phyloP scores from a whole-genome alignment of 2,113 vertebrate species.

The Dasyurus viverrinus region DNA sequence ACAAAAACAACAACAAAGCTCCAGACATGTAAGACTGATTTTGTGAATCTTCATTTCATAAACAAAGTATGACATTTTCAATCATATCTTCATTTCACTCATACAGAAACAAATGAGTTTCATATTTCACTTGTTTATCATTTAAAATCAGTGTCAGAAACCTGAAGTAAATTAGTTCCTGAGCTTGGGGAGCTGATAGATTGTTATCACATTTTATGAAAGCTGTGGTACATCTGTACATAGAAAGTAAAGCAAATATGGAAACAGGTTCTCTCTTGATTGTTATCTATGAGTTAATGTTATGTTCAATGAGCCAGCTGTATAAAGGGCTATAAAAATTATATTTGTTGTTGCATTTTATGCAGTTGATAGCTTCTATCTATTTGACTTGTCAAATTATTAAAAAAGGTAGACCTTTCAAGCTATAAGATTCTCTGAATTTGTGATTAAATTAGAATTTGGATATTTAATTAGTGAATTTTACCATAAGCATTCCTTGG shows the following conservation, averaged over 20 bases:
- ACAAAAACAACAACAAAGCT: neutral
- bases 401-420: neutral
- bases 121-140: conserved; percentile 1
- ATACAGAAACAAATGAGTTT: conserved; percentile 22
- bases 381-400: neutral
- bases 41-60: conserved; percentile 13
- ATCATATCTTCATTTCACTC: conserved; percentile 11
- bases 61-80: conserved; percentile 9
- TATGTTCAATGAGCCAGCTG: neutral
- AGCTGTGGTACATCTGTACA: neutral
- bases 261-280: neutral
- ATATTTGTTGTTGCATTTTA: conserved; percentile 9
- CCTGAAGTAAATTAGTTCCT: neutral
- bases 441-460: conserved; percentile 2
- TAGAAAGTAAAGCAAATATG: conserved; percentile 41
- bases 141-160: conserved; percentile 16
- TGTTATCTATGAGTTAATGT: conserved; percentile 16
- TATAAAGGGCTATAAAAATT: neutral
- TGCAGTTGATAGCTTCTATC: conserved; percentile 10
- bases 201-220: neutral
- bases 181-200: neutral
- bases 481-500: neutral
- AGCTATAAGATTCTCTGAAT: neutral
- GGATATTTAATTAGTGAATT: neutral
- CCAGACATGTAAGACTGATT: neutral